Evolutionary conservation across 1,140 invertebrate genomes (phyloP), one percentile per base, ranked within the genome.

Genomic region (Rhynchophorus ferrugineus): DNA sequence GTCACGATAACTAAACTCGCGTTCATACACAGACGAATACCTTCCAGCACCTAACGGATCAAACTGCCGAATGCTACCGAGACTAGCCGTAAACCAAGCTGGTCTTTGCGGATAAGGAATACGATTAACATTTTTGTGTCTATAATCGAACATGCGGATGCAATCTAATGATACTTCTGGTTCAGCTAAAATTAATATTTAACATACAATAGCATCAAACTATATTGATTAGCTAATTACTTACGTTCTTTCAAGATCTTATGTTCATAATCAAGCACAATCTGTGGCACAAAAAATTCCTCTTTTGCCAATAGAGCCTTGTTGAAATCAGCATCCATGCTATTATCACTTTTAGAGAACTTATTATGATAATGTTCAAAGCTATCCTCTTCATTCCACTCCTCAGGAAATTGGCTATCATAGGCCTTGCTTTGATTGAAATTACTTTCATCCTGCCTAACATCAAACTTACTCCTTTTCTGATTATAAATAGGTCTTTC

Each of bases 201-300:
- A 29, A 29, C n/a, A n/a, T n/a, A n/a, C 5, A 29, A 29, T 29
- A 29, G 11, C 24, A 29, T 29, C 5, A 45, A 37, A 37, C 21
- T 1, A 37, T 13, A 6, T 29, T 22, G 11, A 39, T 8, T 18
- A 38, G n/a, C 8, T n/a, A 43, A 5, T 16, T 37, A 56, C 59
- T 53, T 64, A 69, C 66, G 50, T 52, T 53, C 24, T 51, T 60
- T 62, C 33, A 57, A 9, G 47, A 74, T 68, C 58, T 79, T 78
- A 60, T 85, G 84, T 14, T 79, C 78, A 70, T 88, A 87, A 69
- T 88, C 83, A 37, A 87, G 77, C 18, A 86, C 76, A 54, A 17
- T 54, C 14, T 43, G 42, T 5, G 65, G 61, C 39, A 66, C 57
- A 49, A 64, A 65, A 7, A 67, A 52, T 16, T 38, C 36, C 3